Base-by-base conservation (phyloP, 2,888 invertebrate genomes). In the Erebia palarica region DNA sequence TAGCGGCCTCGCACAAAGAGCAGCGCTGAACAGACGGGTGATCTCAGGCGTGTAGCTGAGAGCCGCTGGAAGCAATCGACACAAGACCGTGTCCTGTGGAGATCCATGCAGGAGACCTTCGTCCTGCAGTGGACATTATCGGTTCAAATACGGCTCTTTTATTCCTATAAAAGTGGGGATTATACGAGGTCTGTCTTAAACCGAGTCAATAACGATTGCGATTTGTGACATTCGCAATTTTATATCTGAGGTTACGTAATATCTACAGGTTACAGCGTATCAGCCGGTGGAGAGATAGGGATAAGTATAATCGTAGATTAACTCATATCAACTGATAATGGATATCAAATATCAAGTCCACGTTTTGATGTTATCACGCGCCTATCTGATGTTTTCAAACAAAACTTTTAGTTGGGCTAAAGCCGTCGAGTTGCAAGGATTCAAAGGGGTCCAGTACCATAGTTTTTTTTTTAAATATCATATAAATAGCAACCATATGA, bases 281-380 rank as follows among this genome's bases (percentile, higher is more conserved):
- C 69, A 59, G 57, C n/a, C 65, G 65, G 69, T 69, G 21, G 51
- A 36, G 36, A 69, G 68, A 70, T 68, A 70, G 47, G 27, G 59
- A 55, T 42, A 65, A 55, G 55, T 11, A 67, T 74, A 74, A 72
- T 74, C 70, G 72, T 68, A 74, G 72, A 74, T 74, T 74, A 72
- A 72, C 61, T 65, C 65, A 21, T 70, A 74, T 72, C 74, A 70
- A 53, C 27, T 57, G 72, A 72, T 74, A 70, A 72, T 58, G 42
- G n/a, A 14, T 49, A 63, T 63, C 47, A 49, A 47, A 27, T n/a
- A 72, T 74, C 69, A 68, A 70, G 68, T 70, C 61, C 69, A 70
- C 64, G 55, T 64, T 65, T 10, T 14, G 18, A 44, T 14, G 3
- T 36, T 47, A 47, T 10, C 51, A 27, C 36, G 27, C 4, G 13